Conservation (phyloP, 2,797 vertebrate species). For the Manis crassicaudata region DNA sequence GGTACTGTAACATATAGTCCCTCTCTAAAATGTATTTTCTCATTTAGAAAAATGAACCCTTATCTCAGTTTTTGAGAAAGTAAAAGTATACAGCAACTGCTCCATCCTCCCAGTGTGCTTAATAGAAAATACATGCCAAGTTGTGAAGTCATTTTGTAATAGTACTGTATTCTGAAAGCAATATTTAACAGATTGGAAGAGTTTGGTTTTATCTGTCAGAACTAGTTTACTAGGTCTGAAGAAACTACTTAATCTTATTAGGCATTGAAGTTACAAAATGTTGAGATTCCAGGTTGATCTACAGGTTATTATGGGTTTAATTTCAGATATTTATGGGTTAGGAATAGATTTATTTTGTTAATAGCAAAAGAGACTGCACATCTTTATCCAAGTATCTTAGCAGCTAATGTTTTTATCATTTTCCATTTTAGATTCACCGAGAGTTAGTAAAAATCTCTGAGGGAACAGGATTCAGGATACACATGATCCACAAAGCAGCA, state of each 20-base stretch:
- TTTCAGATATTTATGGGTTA: conserved; percentile 18
- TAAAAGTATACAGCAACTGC: background rate
- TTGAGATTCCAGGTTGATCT: background rate
- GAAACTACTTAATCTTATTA: background rate
- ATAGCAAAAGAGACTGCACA: background rate
- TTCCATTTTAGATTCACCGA: conserved; percentile 91
- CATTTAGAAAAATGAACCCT: conserved; percentile 14
- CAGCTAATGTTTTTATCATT: conserved; percentile 42
- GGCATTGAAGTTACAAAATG: conserved; percentile 33
- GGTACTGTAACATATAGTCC: background rate
- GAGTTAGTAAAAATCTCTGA: conserved; percentile 95
- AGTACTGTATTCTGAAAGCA: conserved; percentile 4
- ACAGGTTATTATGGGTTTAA: background rate
- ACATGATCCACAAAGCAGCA: conserved; percentile 95
- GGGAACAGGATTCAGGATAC: conserved; percentile 94
- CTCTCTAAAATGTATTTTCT: conserved; percentile 23
- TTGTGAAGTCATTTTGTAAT: background rate
- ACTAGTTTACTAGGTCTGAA: background rate
- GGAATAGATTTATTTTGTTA: conserved; percentile 37
- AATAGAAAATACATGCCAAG: background rate
- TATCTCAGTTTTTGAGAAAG: conserved; percentile 43
- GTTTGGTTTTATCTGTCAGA: background rate
- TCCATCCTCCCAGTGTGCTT: background rate
- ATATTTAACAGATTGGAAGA: background rate
- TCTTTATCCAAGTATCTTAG: background rate